Evolutionary conservation across 2,113 vertebrate genomes (phyloP), one percentile per base, ranked within the genome.

Genomic region (Nycticryphes semicollaris): DNA sequence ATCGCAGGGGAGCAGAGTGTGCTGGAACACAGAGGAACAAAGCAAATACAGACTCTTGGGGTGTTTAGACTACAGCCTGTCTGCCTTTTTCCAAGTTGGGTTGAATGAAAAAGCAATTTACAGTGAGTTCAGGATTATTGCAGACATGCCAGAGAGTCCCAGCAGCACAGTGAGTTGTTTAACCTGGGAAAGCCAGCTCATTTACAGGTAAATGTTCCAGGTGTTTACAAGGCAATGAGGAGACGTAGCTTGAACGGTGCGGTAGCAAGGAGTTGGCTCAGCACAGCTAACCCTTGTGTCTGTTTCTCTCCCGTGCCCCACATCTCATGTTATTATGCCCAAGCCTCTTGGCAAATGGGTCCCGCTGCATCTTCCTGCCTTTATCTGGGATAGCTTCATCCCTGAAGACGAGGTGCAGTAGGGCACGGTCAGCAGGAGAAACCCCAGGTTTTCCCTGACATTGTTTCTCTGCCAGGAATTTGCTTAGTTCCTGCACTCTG

Each of bases 101-200:
- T 63, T 92, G 94, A 94, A 94, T 80, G 96, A 95, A 96, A 97
- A 96, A 97, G 72, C 77, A 95, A 89, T 92, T 90, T 84, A 72
- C 45, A 92, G 66, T 0, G 9, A 89, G 50, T 66, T 92, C 80
- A 91, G 67, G 66, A 64, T 85, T 85, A 24, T 7, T 92, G 81
- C 80, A 91, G 86, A n/a, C 91, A 84, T 92, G 91, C 94, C 94
- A 91, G 90, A 85, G 87, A 77, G 54, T 45, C 91, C 37, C 93
- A 94, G 94, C 84, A 91, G 92, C 87, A 66, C 81, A 51, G 69
- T 0, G 8, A 72, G 39, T 72, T 82, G 84, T 76, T 96, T 57
- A 41, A 79, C 48, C 57, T 45, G 70, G 70, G 81, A 88, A 86
- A 84, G 69, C 13, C 69, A 93, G 64, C 56, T 90, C 92, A 31